Conservation (phyloP, 2,797 vertebrate species). For the Myotis vivesi region DNA sequence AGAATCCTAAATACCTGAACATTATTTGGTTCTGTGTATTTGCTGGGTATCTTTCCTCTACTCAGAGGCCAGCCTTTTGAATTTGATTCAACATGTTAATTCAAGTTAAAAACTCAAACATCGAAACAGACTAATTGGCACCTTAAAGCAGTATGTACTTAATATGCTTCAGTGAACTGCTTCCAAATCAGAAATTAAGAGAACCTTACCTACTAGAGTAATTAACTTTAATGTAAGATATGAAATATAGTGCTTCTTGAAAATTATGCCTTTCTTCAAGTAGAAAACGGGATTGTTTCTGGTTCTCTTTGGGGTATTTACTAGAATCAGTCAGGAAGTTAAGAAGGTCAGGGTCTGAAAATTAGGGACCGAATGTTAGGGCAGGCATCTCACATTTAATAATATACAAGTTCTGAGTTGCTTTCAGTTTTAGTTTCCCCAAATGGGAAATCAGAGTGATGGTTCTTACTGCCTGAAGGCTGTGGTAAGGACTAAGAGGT, state of each 20-base stretch:
- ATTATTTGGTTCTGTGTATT: neutral
- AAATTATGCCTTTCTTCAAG: neutral
- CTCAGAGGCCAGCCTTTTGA: constrained; percentile 7
- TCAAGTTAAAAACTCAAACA: neutral
- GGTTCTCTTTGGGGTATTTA: neutral
- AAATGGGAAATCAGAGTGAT: neutral
- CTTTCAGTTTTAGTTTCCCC: neutral
- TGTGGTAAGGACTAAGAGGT: neutral
- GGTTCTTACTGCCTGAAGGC: neutral
- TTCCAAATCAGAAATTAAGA: constrained; percentile 27
- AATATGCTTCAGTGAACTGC: neutral
- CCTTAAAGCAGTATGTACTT: constrained; percentile 2
- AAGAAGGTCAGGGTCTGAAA: neutral
- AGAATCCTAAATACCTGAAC: neutral
- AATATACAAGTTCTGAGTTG: neutral
- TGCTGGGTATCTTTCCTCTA: constrained; percentile 1
- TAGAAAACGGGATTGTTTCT: neutral
- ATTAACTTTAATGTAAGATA: neutral
- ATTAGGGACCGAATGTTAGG: neutral
- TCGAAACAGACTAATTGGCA: constrained; percentile 12
- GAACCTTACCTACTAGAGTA: neutral
- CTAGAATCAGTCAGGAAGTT: neutral
- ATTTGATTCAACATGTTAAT: neutral
- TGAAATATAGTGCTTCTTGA: neutral
- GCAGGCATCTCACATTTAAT: neutral